phyloP scores from a whole-genome alignment of 2,797 vertebrate species.

The Hippoglossus hippoglossus region DNA sequence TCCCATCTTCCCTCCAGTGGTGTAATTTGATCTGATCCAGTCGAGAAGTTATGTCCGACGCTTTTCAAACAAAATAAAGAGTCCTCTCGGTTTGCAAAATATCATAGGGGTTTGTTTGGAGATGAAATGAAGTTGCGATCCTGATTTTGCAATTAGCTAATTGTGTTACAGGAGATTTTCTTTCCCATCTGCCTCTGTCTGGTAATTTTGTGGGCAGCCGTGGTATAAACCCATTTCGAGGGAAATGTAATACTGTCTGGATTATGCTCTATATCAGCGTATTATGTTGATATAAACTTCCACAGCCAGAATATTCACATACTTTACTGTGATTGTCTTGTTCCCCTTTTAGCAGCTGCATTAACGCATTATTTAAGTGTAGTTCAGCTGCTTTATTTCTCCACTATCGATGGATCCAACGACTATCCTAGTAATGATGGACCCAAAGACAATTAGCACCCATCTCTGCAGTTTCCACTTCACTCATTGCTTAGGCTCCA shows the following conservation, averaged over 20 bases:
- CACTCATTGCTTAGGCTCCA: not conserved
- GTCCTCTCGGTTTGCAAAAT: conserved; percentile 19
- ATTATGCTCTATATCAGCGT: not conserved
- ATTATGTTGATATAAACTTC: not conserved
- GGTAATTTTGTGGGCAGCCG: conserved; percentile 13
- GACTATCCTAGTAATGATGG: not conserved
- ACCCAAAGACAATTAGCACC: not conserved
- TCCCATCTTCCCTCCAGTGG: conserved; percentile 50
- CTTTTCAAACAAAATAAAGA: conserved; percentile 44
- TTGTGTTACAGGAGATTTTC: conserved; percentile 31
- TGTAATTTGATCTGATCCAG: conserved; percentile 53
- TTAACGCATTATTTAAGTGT: not conserved
- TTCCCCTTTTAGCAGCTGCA: not conserved
- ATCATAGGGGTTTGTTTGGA: conserved; percentile 23
- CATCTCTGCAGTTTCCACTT: not conserved
- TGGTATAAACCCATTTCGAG: not conserved
- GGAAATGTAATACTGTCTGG: not conserved
- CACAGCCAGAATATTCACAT: not conserved
- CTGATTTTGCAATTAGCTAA: conserved; percentile 28
- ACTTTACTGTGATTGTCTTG: not conserved
- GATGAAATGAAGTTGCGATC: conserved; percentile 34
- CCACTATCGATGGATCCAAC: not conserved
- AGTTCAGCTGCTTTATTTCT: not conserved
- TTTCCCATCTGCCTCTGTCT: conserved; percentile 24
- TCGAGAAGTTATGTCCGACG: conserved; percentile 51